Percentiles rank a stretch among this genome's conserved stretches.
phyloP scores from a whole-genome alignment of 2,113 vertebrate species.

The Octodon degus region DNA sequence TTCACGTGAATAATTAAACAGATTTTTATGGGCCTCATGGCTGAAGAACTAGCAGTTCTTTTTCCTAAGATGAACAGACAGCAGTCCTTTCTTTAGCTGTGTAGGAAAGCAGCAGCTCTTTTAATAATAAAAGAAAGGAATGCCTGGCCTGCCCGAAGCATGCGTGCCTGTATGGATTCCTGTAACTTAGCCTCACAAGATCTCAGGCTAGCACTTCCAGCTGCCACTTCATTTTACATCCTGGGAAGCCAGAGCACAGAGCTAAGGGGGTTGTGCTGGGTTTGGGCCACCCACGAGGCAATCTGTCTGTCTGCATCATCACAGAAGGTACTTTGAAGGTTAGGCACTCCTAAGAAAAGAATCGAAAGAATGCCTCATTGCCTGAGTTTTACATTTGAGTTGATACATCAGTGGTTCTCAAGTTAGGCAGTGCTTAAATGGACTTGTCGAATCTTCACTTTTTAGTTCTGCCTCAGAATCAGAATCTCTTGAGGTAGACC shows the following conservation, averaged over 20 bases:
- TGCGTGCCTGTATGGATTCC: no score
- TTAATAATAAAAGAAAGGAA: background rate
- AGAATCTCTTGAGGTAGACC: background rate
- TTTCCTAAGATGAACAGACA: conserved; percentile 25
- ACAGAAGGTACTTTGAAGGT: background rate
- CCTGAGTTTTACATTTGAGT: background rate
- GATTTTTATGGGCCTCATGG: background rate
- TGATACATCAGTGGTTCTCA: background rate
- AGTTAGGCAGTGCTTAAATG: background rate
- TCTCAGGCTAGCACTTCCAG: conserved; percentile 4
- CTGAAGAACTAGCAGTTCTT: conserved; percentile 3
- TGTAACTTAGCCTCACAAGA: background rate
- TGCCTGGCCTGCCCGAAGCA: background rate
- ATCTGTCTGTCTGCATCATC: background rate
- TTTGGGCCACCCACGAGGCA: background rate
- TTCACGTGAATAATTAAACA: conserved; percentile 23
- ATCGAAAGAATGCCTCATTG: background rate
- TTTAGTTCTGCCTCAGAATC: background rate
- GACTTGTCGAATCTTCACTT: background rate
- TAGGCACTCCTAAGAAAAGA: background rate
- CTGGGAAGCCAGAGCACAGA: background rate
- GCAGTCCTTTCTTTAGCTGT: background rate
- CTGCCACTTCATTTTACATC: background rate
- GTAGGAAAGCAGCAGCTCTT: background rate
- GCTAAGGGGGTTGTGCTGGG: background rate